phyloP scores from a whole-genome alignment of 2,113 vertebrate genomes.

The Amazona vittata region DNA sequence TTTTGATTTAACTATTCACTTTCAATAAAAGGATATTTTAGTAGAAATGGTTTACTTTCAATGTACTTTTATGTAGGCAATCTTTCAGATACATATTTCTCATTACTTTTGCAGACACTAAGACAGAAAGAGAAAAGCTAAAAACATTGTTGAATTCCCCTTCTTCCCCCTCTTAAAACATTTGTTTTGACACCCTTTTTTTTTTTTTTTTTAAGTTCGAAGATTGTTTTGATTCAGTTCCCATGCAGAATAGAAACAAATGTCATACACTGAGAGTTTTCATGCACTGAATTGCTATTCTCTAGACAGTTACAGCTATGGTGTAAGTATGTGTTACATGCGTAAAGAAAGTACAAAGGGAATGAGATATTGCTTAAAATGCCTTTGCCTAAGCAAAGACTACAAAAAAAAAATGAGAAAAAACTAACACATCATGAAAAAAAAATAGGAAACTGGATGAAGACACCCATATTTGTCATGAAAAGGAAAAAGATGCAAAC shows the following conservation, averaged over 20 bases:
- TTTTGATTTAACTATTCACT: background rate
- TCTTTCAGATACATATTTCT: background rate
- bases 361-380: background rate
- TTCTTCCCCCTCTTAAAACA: background rate
- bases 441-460: background rate
- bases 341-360: background rate
- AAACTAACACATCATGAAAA: background rate
- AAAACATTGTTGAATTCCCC: background rate
- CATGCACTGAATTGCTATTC: background rate
- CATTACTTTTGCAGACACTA: background rate
- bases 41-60: background rate
- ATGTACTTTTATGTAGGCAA: background rate
- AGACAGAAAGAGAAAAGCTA: background rate
- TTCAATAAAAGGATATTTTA: background rate
- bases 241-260: background rate
- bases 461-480: background rate
- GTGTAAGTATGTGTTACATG: background rate
- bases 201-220: background rate
- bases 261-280: background rate
- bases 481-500: background rate
- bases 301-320: background rate
- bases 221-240: background rate
- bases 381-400: background rate
- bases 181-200: background rate
- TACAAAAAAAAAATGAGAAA: background rate